A percentile compares a stretch with the other conserved stretches of the same genome.
Conservation (phyloP, 2,113 vertebrate genomes). For the Corythaixoides concolor region DNA sequence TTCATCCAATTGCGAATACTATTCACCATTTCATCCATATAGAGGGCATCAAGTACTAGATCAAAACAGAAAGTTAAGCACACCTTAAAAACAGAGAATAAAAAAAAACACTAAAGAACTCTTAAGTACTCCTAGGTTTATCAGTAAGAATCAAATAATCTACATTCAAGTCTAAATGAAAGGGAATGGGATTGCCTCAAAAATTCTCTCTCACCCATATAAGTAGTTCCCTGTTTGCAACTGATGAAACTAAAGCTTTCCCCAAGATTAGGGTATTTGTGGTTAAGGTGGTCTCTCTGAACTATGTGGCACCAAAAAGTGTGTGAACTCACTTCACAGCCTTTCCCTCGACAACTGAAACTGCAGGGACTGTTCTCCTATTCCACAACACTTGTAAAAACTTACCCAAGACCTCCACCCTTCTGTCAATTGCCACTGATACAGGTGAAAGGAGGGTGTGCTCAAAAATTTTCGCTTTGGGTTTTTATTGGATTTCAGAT, state of each 20-base stretch:
- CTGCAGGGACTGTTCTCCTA: background rate
- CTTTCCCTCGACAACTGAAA: background rate
- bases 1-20: conserved; percentile 76
- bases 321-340: background rate
- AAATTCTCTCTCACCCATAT: background rate
- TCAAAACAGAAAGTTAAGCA: background rate
- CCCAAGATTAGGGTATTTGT: background rate
- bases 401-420: background rate
- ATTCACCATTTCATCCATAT: conserved; percentile 90
- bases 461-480: background rate
- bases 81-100: background rate
- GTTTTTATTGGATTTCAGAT: background rate
- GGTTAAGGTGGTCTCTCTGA: background rate
- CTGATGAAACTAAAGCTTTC: background rate
- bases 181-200: background rate
- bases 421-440: background rate
- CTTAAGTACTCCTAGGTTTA: background rate
- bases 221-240: background rate
- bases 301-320: background rate
- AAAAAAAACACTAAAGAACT: background rate
- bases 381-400: background rate
- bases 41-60: conserved; percentile 86
- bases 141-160: background rate
- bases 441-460: fast-evolving
- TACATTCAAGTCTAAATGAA: background rate